Conservation (phyloP, 2,113 vertebrate genomes). For the Taxidea taxus region DNA sequence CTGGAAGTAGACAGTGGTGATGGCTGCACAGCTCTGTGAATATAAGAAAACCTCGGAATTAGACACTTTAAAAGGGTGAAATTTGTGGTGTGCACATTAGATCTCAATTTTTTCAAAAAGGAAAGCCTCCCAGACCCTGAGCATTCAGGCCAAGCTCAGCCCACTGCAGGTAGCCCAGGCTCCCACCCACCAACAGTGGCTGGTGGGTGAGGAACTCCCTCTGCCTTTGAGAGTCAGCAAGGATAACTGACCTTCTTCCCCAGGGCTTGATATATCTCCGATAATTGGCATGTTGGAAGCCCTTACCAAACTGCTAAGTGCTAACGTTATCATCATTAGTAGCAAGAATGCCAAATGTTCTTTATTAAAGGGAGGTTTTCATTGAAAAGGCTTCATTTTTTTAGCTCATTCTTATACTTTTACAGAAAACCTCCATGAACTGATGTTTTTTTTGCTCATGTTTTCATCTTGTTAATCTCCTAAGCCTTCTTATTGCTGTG, state of each 20-base stretch:
- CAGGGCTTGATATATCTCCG: background rate
- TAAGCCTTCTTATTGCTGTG: constrained; percentile 35
- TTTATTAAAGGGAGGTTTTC: background rate
- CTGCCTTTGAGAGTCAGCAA: background rate
- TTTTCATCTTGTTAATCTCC: constrained; percentile 49
- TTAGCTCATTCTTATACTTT: constrained; percentile 4
- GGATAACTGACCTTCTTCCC: background rate
- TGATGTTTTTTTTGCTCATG: background rate
- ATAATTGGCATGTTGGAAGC: background rate
- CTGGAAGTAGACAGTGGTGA: background rate
- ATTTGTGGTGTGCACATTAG: background rate
- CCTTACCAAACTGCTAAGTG: background rate
- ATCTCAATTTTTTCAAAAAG: background rate
- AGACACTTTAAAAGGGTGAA: background rate
- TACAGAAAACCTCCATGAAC: constrained; percentile 41
- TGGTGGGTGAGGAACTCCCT: background rate
- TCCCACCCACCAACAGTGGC: background rate
- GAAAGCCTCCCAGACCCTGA: background rate
- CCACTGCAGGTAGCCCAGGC: too few species aligned
- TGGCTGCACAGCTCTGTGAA: background rate
- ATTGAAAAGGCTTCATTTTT: constrained; percentile 27
- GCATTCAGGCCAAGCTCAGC: background rate
- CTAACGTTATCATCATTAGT: background rate
- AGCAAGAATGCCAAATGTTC: background rate
- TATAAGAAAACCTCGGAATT: background rate